phyloP scores from a whole-genome alignment of 2,113 vertebrate genomes.

The Antechinus stuartii region DNA sequence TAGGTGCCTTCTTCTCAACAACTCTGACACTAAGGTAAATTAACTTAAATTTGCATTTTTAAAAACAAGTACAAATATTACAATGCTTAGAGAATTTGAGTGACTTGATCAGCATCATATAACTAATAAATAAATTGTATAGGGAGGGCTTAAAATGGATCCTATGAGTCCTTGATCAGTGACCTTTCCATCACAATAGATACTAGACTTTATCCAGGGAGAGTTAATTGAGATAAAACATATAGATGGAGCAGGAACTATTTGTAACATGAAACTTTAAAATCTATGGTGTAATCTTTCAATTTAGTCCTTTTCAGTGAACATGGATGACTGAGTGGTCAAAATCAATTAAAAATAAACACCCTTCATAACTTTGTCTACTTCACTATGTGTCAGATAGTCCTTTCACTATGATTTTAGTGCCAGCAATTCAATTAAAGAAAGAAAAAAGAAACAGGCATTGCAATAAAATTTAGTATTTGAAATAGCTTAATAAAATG shows the following conservation, averaged over 20 bases:
- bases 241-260: neutral
- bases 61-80: neutral
- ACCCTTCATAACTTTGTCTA: constrained; percentile 57
- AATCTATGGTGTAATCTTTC: constrained; percentile 60
- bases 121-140: neutral
- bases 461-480: constrained; percentile 79
- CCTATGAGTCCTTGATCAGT: neutral
- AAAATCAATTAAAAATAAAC: constrained; percentile 76
- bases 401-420: constrained; percentile 75
- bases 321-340: constrained; percentile 62
- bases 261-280: constrained; percentile 17
- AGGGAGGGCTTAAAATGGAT: neutral
- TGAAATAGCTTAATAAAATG: constrained; percentile 83
- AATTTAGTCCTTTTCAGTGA: constrained; percentile 57
- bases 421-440: constrained; percentile 78
- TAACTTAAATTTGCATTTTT: neutral
- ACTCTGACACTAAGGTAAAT: neutral
- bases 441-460: constrained; percentile 61
- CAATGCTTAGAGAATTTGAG: neutral
- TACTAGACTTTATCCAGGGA: constrained; percentile 1
- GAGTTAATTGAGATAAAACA: neutral
- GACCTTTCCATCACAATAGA: neutral
- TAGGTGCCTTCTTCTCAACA: neutral
- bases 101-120: neutral
- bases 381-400: constrained; percentile 68